Evolutionary conservation across 2,888 invertebrate genomes (phyloP).

Genomic region (Orthosia gothica): DNA sequence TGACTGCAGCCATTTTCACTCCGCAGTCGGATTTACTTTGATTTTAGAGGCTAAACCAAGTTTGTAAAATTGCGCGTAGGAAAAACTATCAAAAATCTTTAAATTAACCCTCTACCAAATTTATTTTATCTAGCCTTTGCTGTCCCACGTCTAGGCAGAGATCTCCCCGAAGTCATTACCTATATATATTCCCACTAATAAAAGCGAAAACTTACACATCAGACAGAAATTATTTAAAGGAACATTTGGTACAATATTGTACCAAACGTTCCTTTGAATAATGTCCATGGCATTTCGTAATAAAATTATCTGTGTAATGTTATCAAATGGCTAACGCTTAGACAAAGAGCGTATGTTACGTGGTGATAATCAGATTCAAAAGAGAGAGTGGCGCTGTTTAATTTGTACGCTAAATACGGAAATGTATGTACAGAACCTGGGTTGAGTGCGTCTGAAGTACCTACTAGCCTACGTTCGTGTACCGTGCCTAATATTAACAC

Average conservation of each 20-base stretch:
- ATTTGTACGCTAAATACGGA: slow-evolving; percentile 59
- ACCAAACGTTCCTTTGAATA: too few relatives aligned
- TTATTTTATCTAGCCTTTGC: too few relatives aligned
- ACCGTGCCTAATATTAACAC: neutral
- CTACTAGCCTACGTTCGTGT: neutral
- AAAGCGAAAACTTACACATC: neutral
- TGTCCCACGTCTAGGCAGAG: too few relatives aligned
- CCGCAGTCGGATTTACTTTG: neutral
- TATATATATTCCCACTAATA: neutral
- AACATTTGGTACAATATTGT: too few relatives aligned
- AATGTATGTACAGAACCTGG: slow-evolving; percentile 25
- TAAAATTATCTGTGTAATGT: slow-evolving; percentile 32
- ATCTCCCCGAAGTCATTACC: too few relatives aligned
- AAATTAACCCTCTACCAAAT: neutral
- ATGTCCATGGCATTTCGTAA: neutral
- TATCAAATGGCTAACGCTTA: slow-evolving; percentile 37
- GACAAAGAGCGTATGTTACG: slow-evolving; percentile 45
- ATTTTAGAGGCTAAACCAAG: neutral
- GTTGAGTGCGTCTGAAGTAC: slow-evolving; percentile 10
- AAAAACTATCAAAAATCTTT: neutral
- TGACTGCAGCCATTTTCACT: neutral
- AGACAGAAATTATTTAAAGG: neutral
- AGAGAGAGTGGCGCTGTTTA: slow-evolving; percentile 59
- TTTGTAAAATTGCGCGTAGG: neutral
- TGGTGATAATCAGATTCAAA: slow-evolving; percentile 55